Base-by-base conservation (phyloP, 23 tunicate species). In the Oikopleura dioica region DNA sequence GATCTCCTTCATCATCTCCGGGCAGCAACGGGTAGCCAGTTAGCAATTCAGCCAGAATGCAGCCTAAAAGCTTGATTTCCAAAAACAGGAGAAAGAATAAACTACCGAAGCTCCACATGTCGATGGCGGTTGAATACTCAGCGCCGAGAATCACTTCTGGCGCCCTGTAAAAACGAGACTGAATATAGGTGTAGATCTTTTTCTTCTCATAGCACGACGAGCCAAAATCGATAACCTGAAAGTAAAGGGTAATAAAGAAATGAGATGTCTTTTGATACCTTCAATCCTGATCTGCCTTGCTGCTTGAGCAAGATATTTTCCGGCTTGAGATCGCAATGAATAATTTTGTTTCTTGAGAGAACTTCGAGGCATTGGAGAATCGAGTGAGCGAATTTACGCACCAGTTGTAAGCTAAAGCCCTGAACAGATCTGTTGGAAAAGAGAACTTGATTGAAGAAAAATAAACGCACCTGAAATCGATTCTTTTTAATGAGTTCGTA, bases 161-260 rank as follows among this genome's bases (percentile, higher is more conserved):
- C 0, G 98, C 98, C 36, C 98, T 83, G 58, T 92, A 92, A 75
- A 92, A 92, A 31, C 98, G 82, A 30, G 98, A 92, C 68, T 92
- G 98, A 35, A 92, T 92, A 76, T 92, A 92, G 36, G 98, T 92
- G 79, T 92, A 92, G 9, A 92, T 82, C 1, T 94, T 80, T 81
- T 92, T 94, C 68, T 92, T 94, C 76, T 92, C 98, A 81, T 92
- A 92, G 69, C 98, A 92, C 0, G 98, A 92, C 1, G 98, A 92
- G 0, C 98, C 98, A 68, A 86, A 92, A 81, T 92, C 98, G 35
- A 92, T 92, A 12, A 92, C 98, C 98, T 92, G 75, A n/a, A 34
- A 44, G 9, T 44, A 44, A 44, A 44, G n/a, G n/a, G n/a, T n/a
- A n/a, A n/a, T 0, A 29, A 77, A 30, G 23, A 16, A 9, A 26